These are phyloP conservation scores for Sinocyclocheilus rhinocerous DNA, from an alignment of 2,113 vertebrate genomes.

Conservation along the genomic window DNA sequence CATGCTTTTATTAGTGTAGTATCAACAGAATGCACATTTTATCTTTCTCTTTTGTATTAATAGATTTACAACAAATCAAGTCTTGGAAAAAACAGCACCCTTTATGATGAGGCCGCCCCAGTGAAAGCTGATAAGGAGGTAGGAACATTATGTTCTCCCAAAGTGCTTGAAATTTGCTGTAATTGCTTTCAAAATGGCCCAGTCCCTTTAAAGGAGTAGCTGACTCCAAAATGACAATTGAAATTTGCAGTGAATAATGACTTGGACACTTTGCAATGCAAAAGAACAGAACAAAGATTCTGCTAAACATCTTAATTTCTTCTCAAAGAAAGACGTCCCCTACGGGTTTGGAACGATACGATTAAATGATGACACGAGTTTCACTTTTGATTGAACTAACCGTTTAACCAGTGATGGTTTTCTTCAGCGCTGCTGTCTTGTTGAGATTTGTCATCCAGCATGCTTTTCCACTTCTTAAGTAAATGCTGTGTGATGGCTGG, in stretches of 20 bases:
- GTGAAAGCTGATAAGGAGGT: conserved; percentile 80
- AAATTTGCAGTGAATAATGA: not conserved
- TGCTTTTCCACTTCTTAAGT: not conserved
- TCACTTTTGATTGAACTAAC: conserved; percentile 2
- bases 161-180: not conserved
- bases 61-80: conserved; percentile 77
- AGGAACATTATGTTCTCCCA: conserved; percentile 43
- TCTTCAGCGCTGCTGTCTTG: not conserved
- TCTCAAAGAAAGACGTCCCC: not conserved
- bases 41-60: conserved; percentile 57
- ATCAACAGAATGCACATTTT: not conserved
- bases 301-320: not conserved
- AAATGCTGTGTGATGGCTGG: conserved; percentile 26
- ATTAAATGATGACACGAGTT: conserved; percentile 14
- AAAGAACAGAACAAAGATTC: not conserved
- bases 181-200: not conserved
- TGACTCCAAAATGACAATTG: not conserved
- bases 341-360: not conserved
- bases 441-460: conserved; percentile 25
- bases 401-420: not conserved
- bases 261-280: not conserved
- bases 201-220: not conserved
- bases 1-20: not conserved
- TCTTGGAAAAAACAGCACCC: conserved; percentile 71
- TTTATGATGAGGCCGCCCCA: conserved; percentile 65